These are phyloP conservation scores for Zaprionus obscuricornis DNA, from an alignment of 2,888 invertebrate genomes.

Conservation along the genomic window DNA sequence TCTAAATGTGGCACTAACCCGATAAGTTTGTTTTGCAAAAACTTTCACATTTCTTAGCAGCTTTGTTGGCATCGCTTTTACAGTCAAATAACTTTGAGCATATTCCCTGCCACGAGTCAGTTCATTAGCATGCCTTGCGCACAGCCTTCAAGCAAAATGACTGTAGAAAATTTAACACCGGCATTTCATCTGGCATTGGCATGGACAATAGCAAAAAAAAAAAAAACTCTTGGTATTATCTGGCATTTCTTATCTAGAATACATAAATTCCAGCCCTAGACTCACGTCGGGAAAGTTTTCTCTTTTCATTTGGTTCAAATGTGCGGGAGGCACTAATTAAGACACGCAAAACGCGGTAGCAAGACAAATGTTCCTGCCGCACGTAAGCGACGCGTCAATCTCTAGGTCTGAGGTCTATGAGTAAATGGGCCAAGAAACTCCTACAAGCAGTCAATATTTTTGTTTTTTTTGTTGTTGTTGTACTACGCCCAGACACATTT, in stretches of 20 bases:
- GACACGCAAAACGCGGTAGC: conserved; percentile 76
- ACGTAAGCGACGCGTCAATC: conserved; percentile 75
- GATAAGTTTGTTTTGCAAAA: conserved; percentile 43
- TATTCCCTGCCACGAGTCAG: conserved; percentile 28
- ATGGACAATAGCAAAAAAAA: conserved; percentile 31
- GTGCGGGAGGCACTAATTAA: conserved; percentile 66
- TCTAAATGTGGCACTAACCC: conserved; percentile 34
- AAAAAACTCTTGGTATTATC: conserved; percentile 55
- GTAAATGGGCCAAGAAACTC: conserved; percentile 5
- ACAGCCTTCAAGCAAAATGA: conserved; percentile 30
- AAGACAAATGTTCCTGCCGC: conserved; percentile 73
- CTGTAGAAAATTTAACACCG: conserved; percentile 4
- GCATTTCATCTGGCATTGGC: conserved; percentile 28
- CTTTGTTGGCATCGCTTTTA: conserved; percentile 39
- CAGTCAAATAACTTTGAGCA: conserved; percentile 16
- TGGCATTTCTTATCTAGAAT: conserved; percentile 59
- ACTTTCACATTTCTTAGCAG: conserved; percentile 43
- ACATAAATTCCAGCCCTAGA: conserved; percentile 69
- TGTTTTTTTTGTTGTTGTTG: too few relatives aligned
- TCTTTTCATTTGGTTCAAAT: conserved; percentile 1
- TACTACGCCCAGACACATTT: conserved; percentile 35
- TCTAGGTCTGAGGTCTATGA: conserved; percentile 20
- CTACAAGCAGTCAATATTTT: conserved; percentile 39
- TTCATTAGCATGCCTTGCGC: conserved; percentile 63
- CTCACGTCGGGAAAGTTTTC: conserved; percentile 54